phyloP scores from a whole-genome alignment of 2,797 vertebrate genomes.

The Sarcoramphus papa region DNA sequence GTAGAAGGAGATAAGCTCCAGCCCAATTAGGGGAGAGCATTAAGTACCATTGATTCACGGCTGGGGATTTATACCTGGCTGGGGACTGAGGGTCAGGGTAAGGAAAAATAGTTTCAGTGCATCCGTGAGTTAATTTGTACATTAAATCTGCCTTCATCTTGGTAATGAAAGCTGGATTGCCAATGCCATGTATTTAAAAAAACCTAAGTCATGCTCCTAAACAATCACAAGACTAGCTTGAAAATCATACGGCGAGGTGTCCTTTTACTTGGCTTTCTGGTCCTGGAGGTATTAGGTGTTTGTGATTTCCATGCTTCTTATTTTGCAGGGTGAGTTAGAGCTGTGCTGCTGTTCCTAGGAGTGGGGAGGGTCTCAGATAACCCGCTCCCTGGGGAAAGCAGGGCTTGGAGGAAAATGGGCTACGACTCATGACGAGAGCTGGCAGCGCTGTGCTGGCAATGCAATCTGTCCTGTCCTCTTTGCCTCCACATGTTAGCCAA shows the following conservation, averaged over 20 bases:
- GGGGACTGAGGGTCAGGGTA: background rate
- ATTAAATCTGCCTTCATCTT: conserved; percentile 17
- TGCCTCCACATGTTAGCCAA: background rate
- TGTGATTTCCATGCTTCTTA: background rate
- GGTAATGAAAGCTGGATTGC: background rate
- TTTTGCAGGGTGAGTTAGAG: background rate
- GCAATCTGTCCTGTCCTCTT: background rate
- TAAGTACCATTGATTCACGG: background rate
- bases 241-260: background rate
- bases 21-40: background rate
- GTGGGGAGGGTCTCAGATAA: background rate
- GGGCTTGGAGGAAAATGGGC: background rate
- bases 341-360: background rate
- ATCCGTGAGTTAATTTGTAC: background rate
- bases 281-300: background rate
- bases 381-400: background rate
- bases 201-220: background rate
- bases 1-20: background rate
- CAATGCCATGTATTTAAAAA: background rate
- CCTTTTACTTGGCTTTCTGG: background rate
- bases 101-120: conserved; percentile 10
- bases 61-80: background rate
- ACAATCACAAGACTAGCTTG: background rate
- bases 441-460: background rate
- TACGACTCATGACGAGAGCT: background rate